These are phyloP conservation scores for Thamnophis elegans DNA, from an alignment of 2,797 vertebrate species.

Conservation along the genomic window DNA sequence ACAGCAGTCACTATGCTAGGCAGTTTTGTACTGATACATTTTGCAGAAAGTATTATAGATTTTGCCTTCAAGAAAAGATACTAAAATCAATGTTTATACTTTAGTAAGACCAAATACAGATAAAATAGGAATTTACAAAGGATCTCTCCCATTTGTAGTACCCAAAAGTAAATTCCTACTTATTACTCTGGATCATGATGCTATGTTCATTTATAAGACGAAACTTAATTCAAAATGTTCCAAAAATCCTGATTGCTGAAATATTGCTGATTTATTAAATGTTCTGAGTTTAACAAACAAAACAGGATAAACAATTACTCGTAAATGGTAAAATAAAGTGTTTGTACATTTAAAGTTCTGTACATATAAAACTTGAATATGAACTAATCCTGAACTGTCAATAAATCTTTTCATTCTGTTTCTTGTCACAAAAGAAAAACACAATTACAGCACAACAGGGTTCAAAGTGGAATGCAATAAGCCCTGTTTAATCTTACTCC, in stretches of 20 bases:
- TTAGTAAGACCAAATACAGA: background rate
- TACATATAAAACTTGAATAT: constrained; percentile 5
- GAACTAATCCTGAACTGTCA: constrained; percentile 24
- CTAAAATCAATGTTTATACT: background rate
- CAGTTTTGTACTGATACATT: background rate
- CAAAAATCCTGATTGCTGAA: constrained; percentile 11
- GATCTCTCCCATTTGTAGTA: constrained; percentile 13
- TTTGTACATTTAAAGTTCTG: constrained; percentile 19
- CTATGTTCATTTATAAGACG: background rate
- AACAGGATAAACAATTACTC: constrained; percentile 17
- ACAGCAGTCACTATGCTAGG: background rate
- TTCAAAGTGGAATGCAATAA: background rate
- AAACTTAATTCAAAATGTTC: constrained; percentile 3
- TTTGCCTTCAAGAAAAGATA: background rate
- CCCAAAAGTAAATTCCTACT: constrained; percentile 7
- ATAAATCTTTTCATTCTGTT: constrained; percentile 35
- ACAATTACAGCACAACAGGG: background rate
- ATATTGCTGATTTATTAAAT: constrained; percentile 48
- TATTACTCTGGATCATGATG: constrained; percentile 18
- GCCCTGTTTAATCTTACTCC: constrained; percentile 12
- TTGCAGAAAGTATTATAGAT: background rate
- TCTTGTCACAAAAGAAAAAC: constrained; percentile 22
- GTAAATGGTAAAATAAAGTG: constrained; percentile 21
- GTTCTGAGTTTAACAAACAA: constrained; percentile 30
- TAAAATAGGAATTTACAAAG: background rate